Evolutionary conservation across 1,140 invertebrate species (phyloP).

Genomic region (Gryllus bimaculatus): DNA sequence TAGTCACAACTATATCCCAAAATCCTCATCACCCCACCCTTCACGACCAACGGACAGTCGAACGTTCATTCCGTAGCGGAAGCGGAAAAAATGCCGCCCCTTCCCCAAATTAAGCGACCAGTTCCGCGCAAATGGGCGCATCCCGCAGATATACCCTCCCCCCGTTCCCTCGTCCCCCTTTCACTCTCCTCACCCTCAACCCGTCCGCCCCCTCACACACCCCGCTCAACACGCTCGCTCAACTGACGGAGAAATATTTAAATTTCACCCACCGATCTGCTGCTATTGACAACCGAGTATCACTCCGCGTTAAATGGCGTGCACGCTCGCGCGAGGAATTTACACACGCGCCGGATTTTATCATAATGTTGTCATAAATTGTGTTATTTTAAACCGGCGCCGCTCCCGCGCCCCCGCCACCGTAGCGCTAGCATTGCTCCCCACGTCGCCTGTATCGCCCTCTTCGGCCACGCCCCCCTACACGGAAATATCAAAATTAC

Average conservation of each 20-base stretch:
- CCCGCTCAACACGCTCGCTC: too few relatives aligned
- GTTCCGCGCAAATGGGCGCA: not conserved
- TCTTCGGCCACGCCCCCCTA: not conserved
- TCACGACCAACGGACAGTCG: too few relatives aligned
- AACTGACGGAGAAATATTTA: not conserved
- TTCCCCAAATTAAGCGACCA: too few relatives aligned
- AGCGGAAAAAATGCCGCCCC: too few relatives aligned
- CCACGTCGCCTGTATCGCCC: not conserved
- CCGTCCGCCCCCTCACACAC: not conserved
- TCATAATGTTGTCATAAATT: conserved; percentile 2
- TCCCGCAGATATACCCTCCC: not conserved
- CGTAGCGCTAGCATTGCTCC: not conserved
- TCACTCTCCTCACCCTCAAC: not conserved
- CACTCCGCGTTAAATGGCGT: not conserved
- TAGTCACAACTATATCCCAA: too few relatives aligned
- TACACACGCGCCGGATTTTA: not conserved
- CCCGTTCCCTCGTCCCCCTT: not conserved
- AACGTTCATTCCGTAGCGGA: too few relatives aligned
- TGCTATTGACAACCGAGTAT: not conserved
- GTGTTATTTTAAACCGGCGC: not conserved
- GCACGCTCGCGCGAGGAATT: not conserved
- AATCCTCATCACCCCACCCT: too few relatives aligned
- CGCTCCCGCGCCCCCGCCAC: not conserved
- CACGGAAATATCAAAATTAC: conserved; percentile 1
- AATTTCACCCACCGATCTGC: not conserved